A percentile compares a stretch with the other conserved stretches of the same genome.
phyloP scores from a whole-genome alignment of 2,888 invertebrate species.

The Spatulosminthurus flaviceps region DNA sequence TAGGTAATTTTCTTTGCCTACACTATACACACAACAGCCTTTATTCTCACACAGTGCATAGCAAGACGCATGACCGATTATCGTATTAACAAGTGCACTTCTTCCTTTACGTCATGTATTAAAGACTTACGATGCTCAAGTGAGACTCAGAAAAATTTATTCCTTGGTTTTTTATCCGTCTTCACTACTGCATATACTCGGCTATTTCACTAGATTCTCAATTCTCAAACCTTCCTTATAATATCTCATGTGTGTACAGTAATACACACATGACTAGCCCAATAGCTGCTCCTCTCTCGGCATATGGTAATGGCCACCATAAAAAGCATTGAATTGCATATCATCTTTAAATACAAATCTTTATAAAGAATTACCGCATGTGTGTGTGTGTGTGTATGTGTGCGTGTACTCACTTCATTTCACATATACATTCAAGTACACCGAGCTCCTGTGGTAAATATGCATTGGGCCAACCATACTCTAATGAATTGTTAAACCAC shows the following conservation, averaged over 20 bases:
- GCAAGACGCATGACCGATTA: conserved; percentile 45
- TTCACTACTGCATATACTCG: neutral
- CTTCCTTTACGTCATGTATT: conserved; percentile 21
- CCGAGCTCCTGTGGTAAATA: conserved; percentile 6
- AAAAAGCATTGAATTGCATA: conserved; percentile 25
- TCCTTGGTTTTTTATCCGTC: neutral
- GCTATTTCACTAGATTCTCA: neutral
- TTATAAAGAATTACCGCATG: conserved; percentile 17
- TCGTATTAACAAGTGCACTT: conserved; percentile 46
- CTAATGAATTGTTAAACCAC: conserved; percentile 18
- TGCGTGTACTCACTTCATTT: neutral
- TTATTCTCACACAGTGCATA: neutral
- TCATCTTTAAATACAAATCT: conserved; percentile 32
- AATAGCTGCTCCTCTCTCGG: conserved; percentile 16
- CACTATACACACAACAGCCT: too few species aligned
- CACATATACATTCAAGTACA: too few species aligned
- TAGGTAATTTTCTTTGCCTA: conserved; percentile 15
- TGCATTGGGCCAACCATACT: neutral
- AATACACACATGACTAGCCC: conserved; percentile 24
- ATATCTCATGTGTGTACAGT: neutral
- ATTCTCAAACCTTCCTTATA: neutral
- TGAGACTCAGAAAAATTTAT: conserved; percentile 3
- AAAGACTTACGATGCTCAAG: conserved; percentile 11
- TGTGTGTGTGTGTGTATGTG: neutral
- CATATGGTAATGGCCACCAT: conserved; percentile 29